Percentiles rank a stretch among this genome's conserved stretches.
Evolutionary conservation across 2,888 invertebrate genomes (phyloP).

Genomic region (Scaptomyza parva): DNA sequence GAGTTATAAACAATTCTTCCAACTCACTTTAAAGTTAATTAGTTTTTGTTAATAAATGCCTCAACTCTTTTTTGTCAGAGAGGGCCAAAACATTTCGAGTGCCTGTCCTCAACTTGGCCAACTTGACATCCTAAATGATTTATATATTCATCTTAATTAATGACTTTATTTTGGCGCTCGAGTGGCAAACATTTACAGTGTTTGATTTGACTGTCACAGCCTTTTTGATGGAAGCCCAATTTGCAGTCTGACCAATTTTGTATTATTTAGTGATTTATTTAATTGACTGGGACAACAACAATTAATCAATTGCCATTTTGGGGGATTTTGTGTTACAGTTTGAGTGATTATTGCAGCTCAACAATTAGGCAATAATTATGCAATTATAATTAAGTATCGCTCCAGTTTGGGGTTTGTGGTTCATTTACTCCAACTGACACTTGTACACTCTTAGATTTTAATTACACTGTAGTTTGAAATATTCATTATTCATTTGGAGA

Average conservation of each 20-base stretch:
- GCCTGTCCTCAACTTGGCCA: slow-evolving; percentile 4
- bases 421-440: slow-evolving; percentile 9
- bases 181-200: slow-evolving; percentile 8
- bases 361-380: slow-evolving; percentile 48
- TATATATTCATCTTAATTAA: slow-evolving; percentile 48
- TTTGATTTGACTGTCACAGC: slow-evolving; percentile 32
- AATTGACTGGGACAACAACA: slow-evolving; percentile 41
- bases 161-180: slow-evolving; percentile 23
- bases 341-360: slow-evolving; percentile 28
- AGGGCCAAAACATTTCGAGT: slow-evolving; percentile 37
- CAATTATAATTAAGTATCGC: slow-evolving; percentile 32
- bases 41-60: slow-evolving; percentile 31
- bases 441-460: not conserved
- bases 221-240: slow-evolving; percentile 29
- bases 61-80: slow-evolving; percentile 13
- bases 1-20: slow-evolving; percentile 44
- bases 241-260: slow-evolving; percentile 13
- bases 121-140: slow-evolving; percentile 46
- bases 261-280: slow-evolving; percentile 44
- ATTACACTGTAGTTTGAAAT: not conserved
- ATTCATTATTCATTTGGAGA: not conserved
- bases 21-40: slow-evolving; percentile 46
- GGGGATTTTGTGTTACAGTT: slow-evolving; percentile 26
- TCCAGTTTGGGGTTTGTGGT: slow-evolving; percentile 17
- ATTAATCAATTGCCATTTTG: slow-evolving; percentile 63